Evolutionary conservation across 2,113 vertebrate genomes (phyloP), one percentile per base, ranked within the genome.

Genomic region (Turnix velox): DNA sequence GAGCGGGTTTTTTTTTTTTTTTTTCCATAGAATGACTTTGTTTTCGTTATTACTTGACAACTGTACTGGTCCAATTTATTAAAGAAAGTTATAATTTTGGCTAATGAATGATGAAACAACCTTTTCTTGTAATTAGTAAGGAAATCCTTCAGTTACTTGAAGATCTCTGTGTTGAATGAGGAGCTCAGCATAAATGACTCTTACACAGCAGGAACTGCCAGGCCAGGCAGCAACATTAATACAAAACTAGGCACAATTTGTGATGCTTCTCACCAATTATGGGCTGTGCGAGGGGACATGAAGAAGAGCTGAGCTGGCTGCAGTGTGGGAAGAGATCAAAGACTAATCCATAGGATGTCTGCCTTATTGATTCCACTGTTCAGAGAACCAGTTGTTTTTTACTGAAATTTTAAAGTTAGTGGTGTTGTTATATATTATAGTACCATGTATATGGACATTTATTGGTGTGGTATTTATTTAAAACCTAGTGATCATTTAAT

Each of bases 391-490:
- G 52, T 79, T 84, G 57, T 4, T 92, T 94, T 87, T 85, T 37
- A 58, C 0, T 68, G 33, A 87, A 30, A 73, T 80, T 87, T 91
- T 76, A 39, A 58, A 85, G 85, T 93, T 83, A 73, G 35, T 5
- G 1, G 16, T 83, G 58, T 76, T 74, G 18, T 82, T 78, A 84
- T 85, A 16, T 87, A 31, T 69, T 84, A 49, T 18, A 18, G 31
- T 9, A 2, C 33, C 31, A 49, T 73, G 58, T 68, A 48, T 79
- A 33, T 68, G 66, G 68, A 27, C 33, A 18, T 91, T 91, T 95
- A 33, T 37, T 87, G 49, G 18, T 52, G 33, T 79, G 48, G 27
- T 66, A n/a, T 78, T 92, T 92, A 73, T 87, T 91, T 91, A 85
- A 72, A 89, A 76, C 15, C 62, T 92, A 66, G 45, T 76, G 62